A percentile compares a stretch with the other conserved stretches of the same genome.
Conservation (phyloP, 2,797 vertebrate species). For the Sebastes diaconus region DNA sequence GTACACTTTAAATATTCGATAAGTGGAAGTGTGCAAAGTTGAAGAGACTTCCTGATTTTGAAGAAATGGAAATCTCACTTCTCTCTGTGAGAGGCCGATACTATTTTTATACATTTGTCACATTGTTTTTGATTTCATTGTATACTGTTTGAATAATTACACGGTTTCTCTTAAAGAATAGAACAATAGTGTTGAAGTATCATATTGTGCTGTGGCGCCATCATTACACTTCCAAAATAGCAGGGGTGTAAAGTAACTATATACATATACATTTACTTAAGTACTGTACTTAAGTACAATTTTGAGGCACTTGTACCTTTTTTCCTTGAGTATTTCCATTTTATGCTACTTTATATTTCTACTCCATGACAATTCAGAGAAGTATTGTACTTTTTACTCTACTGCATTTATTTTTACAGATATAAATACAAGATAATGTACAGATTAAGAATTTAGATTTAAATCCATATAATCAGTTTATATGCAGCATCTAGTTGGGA, state of each 20-base stretch:
- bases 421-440: background rate
- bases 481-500: background rate
- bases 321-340: background rate
- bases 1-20: background rate
- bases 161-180: background rate
- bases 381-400: background rate
- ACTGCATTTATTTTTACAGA: background rate
- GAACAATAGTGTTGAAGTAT: background rate
- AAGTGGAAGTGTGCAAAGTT: background rate
- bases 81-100: background rate
- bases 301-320: background rate
- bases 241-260: background rate
- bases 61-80: constrained; percentile 26
- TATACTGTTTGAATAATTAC: background rate
- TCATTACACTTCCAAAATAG: background rate
- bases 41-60: constrained; percentile 23
- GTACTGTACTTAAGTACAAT: background rate
- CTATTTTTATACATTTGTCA: background rate
- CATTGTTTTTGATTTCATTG: background rate
- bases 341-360: background rate
- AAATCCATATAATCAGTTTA: background rate
- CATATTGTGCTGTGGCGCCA: background rate
- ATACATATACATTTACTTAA: background rate
- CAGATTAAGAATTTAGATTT: background rate
- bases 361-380: background rate